Conservation (phyloP, 2,888 invertebrate species). For the Andricus curvator region DNA sequence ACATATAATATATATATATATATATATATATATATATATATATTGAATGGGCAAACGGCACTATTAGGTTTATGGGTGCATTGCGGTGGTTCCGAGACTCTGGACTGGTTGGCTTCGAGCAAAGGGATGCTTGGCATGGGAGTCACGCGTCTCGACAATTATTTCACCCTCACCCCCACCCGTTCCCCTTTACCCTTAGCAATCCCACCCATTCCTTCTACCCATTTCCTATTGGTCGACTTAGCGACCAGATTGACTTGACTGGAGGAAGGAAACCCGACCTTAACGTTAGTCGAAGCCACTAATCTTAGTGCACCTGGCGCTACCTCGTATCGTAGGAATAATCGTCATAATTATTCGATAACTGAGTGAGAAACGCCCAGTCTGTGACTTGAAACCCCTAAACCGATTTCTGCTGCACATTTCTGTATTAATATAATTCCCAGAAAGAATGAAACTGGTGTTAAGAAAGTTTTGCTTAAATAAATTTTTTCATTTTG, state of each 20-base stretch:
- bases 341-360: slow-evolving; percentile 65
- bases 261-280: slow-evolving; percentile 51
- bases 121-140: slow-evolving; percentile 70
- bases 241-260: slow-evolving; percentile 32
- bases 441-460: not conserved
- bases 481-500: not conserved
- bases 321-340: slow-evolving; percentile 57
- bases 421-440: not conserved
- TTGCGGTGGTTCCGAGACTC: slow-evolving; percentile 71
- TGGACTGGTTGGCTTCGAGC: slow-evolving; percentile 57
- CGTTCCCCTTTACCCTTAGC: slow-evolving; percentile 11
- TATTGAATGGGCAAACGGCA: slow-evolving; percentile 55
- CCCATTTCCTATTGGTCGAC: slow-evolving; percentile 60
- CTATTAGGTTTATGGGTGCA: slow-evolving; percentile 75
- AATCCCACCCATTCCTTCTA: slow-evolving; percentile 20
- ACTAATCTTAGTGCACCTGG: slow-evolving; percentile 69
- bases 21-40: slow-evolving; percentile 35
- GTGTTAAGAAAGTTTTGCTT: not conserved
- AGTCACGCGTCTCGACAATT: slow-evolving; percentile 75
- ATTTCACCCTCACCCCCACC: slow-evolving; percentile 63
- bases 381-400: not conserved
- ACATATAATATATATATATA: slow-evolving; percentile 13
- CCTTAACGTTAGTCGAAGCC: slow-evolving; percentile 58
- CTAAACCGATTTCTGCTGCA: slow-evolving; percentile 1
- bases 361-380: slow-evolving; percentile 48